These are phyloP conservation scores for Cryptocephalus moraei DNA, from an alignment of 2,888 invertebrate genomes.

Conservation along the genomic window DNA sequence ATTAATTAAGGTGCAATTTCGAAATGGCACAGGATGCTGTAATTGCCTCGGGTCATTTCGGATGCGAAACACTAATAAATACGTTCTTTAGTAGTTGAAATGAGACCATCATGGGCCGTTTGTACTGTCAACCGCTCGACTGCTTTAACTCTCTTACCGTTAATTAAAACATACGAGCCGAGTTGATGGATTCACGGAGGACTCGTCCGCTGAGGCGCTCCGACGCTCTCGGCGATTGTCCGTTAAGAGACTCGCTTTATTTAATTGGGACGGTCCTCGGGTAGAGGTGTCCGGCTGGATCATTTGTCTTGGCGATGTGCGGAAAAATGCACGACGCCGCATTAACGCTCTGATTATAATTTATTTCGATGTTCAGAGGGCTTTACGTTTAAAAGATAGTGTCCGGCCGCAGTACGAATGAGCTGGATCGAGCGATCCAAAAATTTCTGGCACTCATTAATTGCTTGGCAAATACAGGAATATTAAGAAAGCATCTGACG, in stretches of 20 bases:
- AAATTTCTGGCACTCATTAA: too few relatives aligned
- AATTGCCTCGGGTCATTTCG: not conserved
- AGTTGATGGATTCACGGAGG: constrained; percentile 32
- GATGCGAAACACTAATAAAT: constrained; percentile 22
- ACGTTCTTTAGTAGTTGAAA: constrained; percentile 37
- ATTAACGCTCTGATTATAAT: constrained; percentile 14
- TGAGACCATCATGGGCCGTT: constrained; percentile 37
- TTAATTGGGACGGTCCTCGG: constrained; percentile 7
- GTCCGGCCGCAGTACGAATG: too few relatives aligned
- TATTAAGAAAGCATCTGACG: too few relatives aligned
- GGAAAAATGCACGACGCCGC: constrained; percentile 20
- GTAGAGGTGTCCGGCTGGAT: not conserved
- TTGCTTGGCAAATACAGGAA: too few relatives aligned
- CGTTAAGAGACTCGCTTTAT: constrained; percentile 9
- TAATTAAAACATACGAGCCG: constrained; percentile 34
- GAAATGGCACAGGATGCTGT: constrained; percentile 5
- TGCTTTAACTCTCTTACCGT: constrained; percentile 30
- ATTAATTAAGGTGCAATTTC: constrained; percentile 15
- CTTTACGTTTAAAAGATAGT: too few relatives aligned
- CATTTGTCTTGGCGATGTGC: not conserved
- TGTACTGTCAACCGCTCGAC: constrained; percentile 35
- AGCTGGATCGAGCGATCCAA: too few relatives aligned
- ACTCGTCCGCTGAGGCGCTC: constrained; percentile 1
- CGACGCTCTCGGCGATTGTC: constrained; percentile 16
- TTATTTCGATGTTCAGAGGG: too few relatives aligned